A percentile compares a stretch with the other conserved stretches of the same genome.
These are phyloP conservation scores for Volucella inflata DNA, from an alignment of 2,888 invertebrate genomes.

Conservation along the genomic window DNA sequence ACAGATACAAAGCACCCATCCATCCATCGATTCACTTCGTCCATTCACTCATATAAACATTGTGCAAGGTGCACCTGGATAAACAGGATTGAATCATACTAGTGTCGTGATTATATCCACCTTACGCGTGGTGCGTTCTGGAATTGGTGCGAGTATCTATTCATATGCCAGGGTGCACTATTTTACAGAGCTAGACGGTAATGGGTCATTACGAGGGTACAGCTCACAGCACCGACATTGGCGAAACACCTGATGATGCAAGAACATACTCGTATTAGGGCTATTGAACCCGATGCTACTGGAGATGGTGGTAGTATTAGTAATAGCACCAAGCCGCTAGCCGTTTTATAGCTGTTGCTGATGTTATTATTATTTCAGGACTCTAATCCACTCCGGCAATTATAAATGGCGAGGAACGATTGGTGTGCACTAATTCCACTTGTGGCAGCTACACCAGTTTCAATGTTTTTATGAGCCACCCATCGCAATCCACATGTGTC, in stretches of 20 bases:
- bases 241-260: slow-evolving; percentile 60
- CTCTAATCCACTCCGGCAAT: slow-evolving; percentile 62
- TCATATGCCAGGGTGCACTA: background rate
- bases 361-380: slow-evolving; percentile 39
- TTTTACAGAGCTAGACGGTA: slow-evolving; percentile 13
- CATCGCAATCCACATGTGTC: slow-evolving; percentile 21
- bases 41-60: slow-evolving; percentile 58
- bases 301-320: background rate
- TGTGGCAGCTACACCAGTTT: slow-evolving; percentile 46
- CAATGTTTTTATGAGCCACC: slow-evolving; percentile 6
- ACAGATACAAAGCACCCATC: slow-evolving; percentile 14
- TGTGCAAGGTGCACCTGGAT: slow-evolving; percentile 74
- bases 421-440: slow-evolving; percentile 57
- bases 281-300: slow-evolving; percentile 54
- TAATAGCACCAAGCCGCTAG: too few species aligned
- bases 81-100: slow-evolving; percentile 50
- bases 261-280: slow-evolving; percentile 46
- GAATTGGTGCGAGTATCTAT: slow-evolving; percentile 7
- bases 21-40: slow-evolving; percentile 41
- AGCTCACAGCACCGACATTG: slow-evolving; percentile 8
- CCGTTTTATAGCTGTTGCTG: slow-evolving; percentile 10
- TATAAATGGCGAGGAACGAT: slow-evolving; percentile 33
- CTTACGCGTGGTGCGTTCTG: slow-evolving; percentile 57
- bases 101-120: slow-evolving; percentile 60
- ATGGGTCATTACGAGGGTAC: slow-evolving; percentile 61